Conservation (phyloP, 2,797 vertebrate species). For the Dallia pectoralis region DNA sequence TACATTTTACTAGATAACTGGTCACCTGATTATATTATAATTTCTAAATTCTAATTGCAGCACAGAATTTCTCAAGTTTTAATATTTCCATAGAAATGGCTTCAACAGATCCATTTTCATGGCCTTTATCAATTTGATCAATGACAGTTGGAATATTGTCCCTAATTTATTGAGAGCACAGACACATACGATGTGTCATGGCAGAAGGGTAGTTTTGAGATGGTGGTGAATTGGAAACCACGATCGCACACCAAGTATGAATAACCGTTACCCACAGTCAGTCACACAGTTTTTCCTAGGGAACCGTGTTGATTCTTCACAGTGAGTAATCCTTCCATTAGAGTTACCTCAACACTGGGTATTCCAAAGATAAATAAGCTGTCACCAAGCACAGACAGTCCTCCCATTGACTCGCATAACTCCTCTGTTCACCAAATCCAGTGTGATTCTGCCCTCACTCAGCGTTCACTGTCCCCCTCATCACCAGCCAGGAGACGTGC, state of each 20-base stretch:
- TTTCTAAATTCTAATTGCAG: too few species aligned
- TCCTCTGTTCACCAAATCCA: background rate
- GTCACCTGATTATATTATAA: too few species aligned
- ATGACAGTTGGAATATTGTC: background rate
- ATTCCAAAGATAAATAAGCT: background rate
- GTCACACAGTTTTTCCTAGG: background rate
- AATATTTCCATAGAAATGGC: too few species aligned
- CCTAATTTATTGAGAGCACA: background rate
- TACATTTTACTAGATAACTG: too few species aligned
- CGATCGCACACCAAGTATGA: background rate
- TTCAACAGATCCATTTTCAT: too few species aligned
- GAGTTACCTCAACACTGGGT: background rate
- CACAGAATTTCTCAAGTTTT: too few species aligned
- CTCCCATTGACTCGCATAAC: background rate
- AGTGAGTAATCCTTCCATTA: background rate
- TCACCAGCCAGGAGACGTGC: background rate
- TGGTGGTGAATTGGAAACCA: background rate
- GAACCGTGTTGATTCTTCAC: background rate
- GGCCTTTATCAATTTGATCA: background rate
- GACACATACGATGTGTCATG: background rate
- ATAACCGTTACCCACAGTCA: background rate
- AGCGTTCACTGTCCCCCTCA: background rate
- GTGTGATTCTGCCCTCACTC: background rate
- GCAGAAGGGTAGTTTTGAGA: background rate
- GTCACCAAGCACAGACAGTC: background rate